These are phyloP conservation scores for Malurus elegans DNA, from an alignment of 2,113 vertebrate genomes.

Conservation along the genomic window DNA sequence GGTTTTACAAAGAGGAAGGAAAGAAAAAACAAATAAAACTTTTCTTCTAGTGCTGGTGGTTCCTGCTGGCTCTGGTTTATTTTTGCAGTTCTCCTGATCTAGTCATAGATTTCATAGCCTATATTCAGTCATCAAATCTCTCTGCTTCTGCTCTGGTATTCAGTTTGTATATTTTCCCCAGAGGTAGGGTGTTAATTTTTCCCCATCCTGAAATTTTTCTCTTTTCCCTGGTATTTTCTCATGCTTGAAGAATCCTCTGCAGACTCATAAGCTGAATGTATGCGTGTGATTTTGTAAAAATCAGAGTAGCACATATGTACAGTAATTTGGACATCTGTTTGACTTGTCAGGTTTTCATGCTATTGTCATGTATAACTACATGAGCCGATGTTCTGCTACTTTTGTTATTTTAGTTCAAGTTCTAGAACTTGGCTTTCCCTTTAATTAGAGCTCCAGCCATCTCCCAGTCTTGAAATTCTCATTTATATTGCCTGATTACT, in stretches of 20 bases:
- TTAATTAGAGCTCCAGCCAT: slow-evolving; percentile 51
- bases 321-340: slow-evolving; percentile 60
- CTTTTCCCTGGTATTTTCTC: neutral
- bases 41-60: neutral
- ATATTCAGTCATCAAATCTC: neutral
- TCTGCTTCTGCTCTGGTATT: neutral
- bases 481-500: slow-evolving; percentile 48
- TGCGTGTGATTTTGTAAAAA: slow-evolving; percentile 26
- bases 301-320: slow-evolving; percentile 1
- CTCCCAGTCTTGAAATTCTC: slow-evolving; percentile 51
- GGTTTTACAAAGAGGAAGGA: slow-evolving; percentile 10
- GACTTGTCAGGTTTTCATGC: slow-evolving; percentile 28
- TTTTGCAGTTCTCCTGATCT: slow-evolving; percentile 8
- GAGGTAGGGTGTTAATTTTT: neutral
- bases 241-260: neutral
- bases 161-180: neutral
- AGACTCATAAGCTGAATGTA: slow-evolving; percentile 21
- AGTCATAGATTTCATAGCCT: slow-evolving; percentile 51
- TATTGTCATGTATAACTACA: slow-evolving; percentile 50
- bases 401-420: neutral
- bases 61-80: neutral
- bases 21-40: slow-evolving; percentile 10
- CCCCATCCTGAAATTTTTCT: neutral
- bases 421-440: neutral
- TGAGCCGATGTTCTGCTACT: slow-evolving; percentile 24